A percentile compares a stretch with the other conserved stretches of the same genome.
phyloP scores from a whole-genome alignment of 2,113 vertebrate genomes.

The Oxyura jamaicensis region DNA sequence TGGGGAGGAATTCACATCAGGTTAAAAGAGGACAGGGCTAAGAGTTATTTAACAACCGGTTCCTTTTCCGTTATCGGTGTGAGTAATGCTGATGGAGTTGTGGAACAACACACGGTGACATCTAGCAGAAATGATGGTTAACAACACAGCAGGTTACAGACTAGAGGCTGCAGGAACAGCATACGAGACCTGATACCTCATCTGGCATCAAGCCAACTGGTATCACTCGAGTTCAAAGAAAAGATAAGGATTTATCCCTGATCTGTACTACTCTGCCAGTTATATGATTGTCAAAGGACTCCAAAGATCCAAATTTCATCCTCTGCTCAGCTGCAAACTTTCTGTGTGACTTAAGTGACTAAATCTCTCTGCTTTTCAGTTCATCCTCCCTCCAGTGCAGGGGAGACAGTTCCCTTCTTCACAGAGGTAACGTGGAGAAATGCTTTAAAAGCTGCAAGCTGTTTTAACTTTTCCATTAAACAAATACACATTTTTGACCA shows the following conservation, averaged over 20 bases:
- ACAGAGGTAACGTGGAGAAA: not conserved
- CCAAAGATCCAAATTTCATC: not conserved
- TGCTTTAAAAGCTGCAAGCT: not conserved
- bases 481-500: not conserved
- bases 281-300: not conserved
- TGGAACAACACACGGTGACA: not conserved
- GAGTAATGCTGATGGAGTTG: not conserved
- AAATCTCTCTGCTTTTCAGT: not conserved
- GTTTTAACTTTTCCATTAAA: not conserved
- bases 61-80: not conserved
- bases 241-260: not conserved
- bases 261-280: rapidly evolving
- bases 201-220: not conserved
- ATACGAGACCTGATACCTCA: not conserved
- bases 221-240: not conserved
- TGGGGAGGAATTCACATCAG: not conserved
- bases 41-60: not conserved
- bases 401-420: not conserved
- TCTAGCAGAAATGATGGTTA: not conserved
- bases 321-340: not conserved
- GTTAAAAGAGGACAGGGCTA: not conserved
- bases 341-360: not conserved
- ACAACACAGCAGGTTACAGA: not conserved
- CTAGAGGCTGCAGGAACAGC: not conserved
- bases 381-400: not conserved